phyloP scores from a whole-genome alignment of 1,140 invertebrate species.

The Macrobrachium rosenbergii region DNA sequence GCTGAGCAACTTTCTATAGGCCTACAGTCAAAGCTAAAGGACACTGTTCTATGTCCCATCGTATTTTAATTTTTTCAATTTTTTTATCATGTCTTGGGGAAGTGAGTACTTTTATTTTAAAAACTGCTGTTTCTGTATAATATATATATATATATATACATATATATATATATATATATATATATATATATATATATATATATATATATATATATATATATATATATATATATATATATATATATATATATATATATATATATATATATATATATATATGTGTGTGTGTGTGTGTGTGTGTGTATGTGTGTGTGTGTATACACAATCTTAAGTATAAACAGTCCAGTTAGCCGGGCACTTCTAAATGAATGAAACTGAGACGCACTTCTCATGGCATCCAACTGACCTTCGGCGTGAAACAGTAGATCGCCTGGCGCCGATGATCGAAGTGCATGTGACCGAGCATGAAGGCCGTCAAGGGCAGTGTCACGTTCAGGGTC shows the following conservation, averaged over 20 bases:
- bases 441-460: conserved; percentile 45
- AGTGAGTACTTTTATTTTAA: too few species aligned
- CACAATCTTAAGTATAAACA: not conserved
- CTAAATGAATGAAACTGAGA: not conserved
- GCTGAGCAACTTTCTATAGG: too few species aligned
- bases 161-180: conserved; percentile 26
- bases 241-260: conserved; percentile 6
- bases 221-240: conserved; percentile 5
- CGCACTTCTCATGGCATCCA: not conserved
- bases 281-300: conserved; percentile 1
- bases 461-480: not conserved
- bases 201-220: conserved; percentile 22
- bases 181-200: not conserved
- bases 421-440: conserved; percentile 24
- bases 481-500: conserved; percentile 12
- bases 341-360: not conserved
- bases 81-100: not conserved
- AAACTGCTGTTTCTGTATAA: too few species aligned
- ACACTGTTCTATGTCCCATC: not conserved
- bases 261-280: conserved; percentile 6
- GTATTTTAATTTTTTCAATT: not conserved
- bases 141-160: too few species aligned
- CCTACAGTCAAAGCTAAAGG: not conserved
- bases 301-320: not conserved
- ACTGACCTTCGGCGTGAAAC: conserved; percentile 39